Evolutionary conservation across 2,797 vertebrate genomes (phyloP).

Genomic region (Lateolabrax maculatus): DNA sequence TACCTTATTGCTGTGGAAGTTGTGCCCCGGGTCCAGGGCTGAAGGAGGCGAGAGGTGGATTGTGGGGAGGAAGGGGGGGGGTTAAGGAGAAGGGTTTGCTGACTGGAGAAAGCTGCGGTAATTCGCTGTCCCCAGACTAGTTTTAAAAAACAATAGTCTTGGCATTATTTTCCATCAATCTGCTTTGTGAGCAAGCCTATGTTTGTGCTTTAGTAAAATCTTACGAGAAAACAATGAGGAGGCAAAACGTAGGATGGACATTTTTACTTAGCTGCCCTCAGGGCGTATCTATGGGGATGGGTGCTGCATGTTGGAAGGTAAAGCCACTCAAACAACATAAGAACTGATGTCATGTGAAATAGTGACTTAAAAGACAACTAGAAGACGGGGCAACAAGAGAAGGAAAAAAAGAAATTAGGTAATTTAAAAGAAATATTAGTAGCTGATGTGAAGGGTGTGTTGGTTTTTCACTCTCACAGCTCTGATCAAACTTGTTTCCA

Average conservation of each 20-base stretch:
- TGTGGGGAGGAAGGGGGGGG: background rate
- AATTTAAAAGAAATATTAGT: background rate
- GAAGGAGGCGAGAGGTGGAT: constrained; percentile 9
- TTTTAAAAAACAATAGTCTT: constrained; percentile 41
- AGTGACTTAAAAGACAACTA: background rate
- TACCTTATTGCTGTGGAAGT: constrained; percentile 43
- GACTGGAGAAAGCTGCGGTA: constrained; percentile 24
- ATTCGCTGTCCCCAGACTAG: constrained; percentile 16
- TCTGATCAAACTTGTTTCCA: background rate
- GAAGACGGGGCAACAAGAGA: background rate
- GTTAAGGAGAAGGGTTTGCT: background rate
- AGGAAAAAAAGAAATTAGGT: background rate
- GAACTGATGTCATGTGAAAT: background rate
- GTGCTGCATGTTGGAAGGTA: background rate
- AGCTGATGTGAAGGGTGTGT: too few species aligned
- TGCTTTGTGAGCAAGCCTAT: constrained; percentile 6
- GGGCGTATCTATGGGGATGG: background rate
- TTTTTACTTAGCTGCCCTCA: background rate
- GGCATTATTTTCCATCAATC: constrained; percentile 13
- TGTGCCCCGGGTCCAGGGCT: background rate
- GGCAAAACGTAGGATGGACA: background rate
- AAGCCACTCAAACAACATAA: background rate
- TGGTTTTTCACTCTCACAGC: background rate
- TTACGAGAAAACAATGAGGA: background rate
- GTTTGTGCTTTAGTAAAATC: background rate